These are phyloP conservation scores for Lampris megalopsis DNA, from an alignment of 2,113 vertebrate genomes.

Conservation along the genomic window DNA sequence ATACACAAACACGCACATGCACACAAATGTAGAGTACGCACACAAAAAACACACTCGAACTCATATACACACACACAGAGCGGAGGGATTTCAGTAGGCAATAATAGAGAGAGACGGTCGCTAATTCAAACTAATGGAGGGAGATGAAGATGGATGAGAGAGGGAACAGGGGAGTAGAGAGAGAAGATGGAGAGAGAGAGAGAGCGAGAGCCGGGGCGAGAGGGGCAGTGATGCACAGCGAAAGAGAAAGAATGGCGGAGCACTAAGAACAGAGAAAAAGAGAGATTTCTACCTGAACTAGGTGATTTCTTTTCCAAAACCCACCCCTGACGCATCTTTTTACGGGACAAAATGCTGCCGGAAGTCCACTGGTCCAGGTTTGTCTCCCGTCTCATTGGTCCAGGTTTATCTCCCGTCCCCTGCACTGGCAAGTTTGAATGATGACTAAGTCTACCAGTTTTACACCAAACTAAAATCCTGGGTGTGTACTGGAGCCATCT, in stretches of 20 bases:
- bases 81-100: slow-evolving; percentile 70
- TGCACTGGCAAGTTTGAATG: too few relatives aligned
- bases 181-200: background rate
- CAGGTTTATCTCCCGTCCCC: too few relatives aligned
- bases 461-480: too few relatives aligned
- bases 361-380: too few relatives aligned
- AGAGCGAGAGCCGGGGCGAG: background rate
- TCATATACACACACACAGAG: slow-evolving; percentile 38
- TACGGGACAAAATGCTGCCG: too few relatives aligned
- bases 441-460: too few relatives aligned
- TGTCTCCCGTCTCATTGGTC: too few relatives aligned
- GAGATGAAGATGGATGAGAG: slow-evolving; percentile 80
- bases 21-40: background rate
- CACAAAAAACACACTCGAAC: background rate
- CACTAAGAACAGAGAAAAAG: slow-evolving; percentile 31
- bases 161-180: slow-evolving; percentile 50
- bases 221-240: background rate
- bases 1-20: background rate
- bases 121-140: slow-evolving; percentile 82
- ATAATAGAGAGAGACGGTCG: slow-evolving; percentile 80
- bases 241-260: slow-evolving; percentile 9
- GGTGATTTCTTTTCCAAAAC: too few relatives aligned
- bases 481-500: too few relatives aligned
- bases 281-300: slow-evolving; percentile 9
- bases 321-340: too few relatives aligned